These are phyloP conservation scores for Drosophila baimaii DNA, from an alignment of 1,140 invertebrate species.

Conservation along the genomic window DNA sequence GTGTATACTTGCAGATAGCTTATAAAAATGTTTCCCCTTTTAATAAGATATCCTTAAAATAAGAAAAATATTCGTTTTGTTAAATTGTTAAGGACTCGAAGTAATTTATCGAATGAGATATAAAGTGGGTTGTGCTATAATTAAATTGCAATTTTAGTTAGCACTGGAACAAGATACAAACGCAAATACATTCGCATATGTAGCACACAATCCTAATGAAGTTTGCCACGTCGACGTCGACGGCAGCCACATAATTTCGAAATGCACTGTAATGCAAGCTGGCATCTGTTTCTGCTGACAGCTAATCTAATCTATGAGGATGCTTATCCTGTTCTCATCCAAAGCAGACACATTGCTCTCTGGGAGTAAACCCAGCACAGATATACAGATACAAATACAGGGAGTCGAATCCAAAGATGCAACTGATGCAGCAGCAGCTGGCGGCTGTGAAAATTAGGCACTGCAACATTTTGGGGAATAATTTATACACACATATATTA, in stretches of 20 bases:
- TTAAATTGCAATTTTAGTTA: conserved; percentile 14
- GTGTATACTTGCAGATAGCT: too few species aligned
- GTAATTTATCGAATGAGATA: neutral
- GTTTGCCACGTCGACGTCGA: conserved; percentile 13
- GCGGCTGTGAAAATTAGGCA: conserved; percentile 26
- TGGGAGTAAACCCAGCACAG: conserved; percentile 10
- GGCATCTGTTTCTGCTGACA: conserved; percentile 44
- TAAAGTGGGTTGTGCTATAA: neutral
- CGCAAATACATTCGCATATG: neutral
- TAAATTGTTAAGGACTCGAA: neutral
- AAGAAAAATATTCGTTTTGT: neutral
- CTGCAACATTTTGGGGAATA: conserved; percentile 26
- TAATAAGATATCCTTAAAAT: neutral
- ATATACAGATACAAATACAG: neutral
- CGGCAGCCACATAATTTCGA: conserved; percentile 20
- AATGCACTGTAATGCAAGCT: conserved; percentile 17
- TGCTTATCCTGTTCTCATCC: conserved; percentile 36
- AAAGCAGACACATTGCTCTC: conserved; percentile 11
- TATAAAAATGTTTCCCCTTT: too few species aligned
- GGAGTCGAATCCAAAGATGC: conserved; percentile 3
- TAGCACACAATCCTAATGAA: conserved; percentile 20
- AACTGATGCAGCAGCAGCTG: conserved; percentile 21
- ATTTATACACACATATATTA: conserved; percentile 33
- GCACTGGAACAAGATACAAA: conserved; percentile 7
- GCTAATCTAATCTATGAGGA: conserved; percentile 47